These are phyloP conservation scores for Andinoacara biseriatus DNA, from an alignment of 2,113 vertebrate genomes.

Conservation along the genomic window DNA sequence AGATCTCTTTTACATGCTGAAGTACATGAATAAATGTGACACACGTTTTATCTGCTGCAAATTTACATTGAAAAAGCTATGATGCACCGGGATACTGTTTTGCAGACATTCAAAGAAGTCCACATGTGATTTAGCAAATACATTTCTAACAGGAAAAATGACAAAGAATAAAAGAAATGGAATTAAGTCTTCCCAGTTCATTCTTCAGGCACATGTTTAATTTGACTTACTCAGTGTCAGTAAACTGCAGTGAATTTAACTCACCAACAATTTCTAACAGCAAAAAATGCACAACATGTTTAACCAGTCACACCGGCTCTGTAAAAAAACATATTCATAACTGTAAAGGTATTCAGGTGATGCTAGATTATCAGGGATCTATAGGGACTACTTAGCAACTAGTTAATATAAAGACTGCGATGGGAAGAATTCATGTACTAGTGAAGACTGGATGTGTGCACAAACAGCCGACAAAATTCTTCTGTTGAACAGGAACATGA, in stretches of 20 bases:
- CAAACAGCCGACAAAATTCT: constrained; percentile 81
- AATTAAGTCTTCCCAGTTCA: background rate
- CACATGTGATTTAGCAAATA: background rate
- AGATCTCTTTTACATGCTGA: constrained; percentile 50
- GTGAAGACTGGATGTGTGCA: constrained; percentile 34
- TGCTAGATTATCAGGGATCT: background rate
- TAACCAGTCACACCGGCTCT: background rate
- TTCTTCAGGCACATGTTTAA: background rate
- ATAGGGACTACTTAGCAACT: background rate
- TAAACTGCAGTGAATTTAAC: background rate
- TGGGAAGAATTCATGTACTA: background rate
- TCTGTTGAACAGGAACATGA: constrained; percentile 89
- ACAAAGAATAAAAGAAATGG: background rate
- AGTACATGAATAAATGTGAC: constrained; percentile 45
- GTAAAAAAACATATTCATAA: background rate
- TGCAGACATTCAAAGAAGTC: background rate
- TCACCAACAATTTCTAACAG: background rate
- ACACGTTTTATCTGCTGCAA: constrained; percentile 6
- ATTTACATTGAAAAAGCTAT: constrained; percentile 47
- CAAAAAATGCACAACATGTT: background rate
- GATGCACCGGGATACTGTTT: background rate
- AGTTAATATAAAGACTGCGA: background rate
- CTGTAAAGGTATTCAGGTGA: background rate
- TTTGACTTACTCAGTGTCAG: background rate
- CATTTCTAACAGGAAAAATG: background rate